Base-by-base conservation (phyloP, 2,888 invertebrate genomes). In the Parnassius glacialis region DNA sequence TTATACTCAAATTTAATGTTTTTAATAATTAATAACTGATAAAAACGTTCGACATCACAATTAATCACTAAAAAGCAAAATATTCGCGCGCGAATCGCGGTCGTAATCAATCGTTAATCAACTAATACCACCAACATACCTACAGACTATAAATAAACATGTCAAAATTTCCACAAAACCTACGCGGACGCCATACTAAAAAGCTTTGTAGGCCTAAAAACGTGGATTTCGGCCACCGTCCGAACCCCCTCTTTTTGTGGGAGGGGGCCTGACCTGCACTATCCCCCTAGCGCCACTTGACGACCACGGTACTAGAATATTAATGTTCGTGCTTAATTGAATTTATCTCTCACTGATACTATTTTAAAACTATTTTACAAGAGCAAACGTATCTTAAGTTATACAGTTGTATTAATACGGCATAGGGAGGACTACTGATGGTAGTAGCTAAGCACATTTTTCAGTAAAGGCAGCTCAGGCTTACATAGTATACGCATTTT, bases 151-250 rank as follows among this genome's bases (percentile, higher is more conserved):
- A 73, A 73, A 76, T 74, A 78, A 72, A 73, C 72, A 74, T 67
- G 70, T 71, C 72, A 72, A 80, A 80, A 74, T 76, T 73, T 73
- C 74, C 77, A 73, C 78, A 79, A 77, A 76, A 77, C 78, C 79
- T 74, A 82, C 81, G 80, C 80, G 84, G 60, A 65, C 66, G 74
- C 76, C 75, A 80, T 85, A 78, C 87, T 86, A 87, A 89, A 89
- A 89, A 85, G 84, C 79, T 78, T 74, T 76, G 85, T 85, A 88
- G 89, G 89, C 90, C 89, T 88, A 89, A 90, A 90, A 90, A 90
- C 85, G 85, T 76, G 82, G 70, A 81, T 85, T 86, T 84, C 81
- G 72, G 76, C 79, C 79, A 80, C 80, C 80, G 78, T 75, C 75
- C 79, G 68, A 67, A 72, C 73, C 71, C 77, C 74, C 69, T 64